Base-by-base conservation (phyloP, 1,140 invertebrate species). In the Meloidogyne exigua region DNA sequence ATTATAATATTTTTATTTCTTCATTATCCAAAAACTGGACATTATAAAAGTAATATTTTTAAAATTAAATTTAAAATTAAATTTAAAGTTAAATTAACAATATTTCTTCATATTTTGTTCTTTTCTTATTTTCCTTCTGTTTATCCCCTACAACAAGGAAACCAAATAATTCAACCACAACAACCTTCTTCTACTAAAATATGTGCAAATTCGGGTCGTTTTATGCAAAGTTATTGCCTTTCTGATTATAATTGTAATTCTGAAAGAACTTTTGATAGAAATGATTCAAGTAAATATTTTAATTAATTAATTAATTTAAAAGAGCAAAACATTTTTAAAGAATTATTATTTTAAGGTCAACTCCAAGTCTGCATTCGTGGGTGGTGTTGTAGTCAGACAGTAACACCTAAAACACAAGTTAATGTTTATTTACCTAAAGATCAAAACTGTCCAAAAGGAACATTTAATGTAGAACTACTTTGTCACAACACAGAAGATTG, bases 181-280 rank as follows among this genome's bases (percentile, higher is more conserved):
- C 49, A 57, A n/a, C 0, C 13, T 15, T 15, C 15, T 44, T 68
- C 66, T 18, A 36, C 66, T 9, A 42, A 32, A 36, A 42, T 68
- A 9, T 68, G 66, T 23, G 66, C 66, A 32, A 68, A 68, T 68
- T 42, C 39, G n/a, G 66, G 66, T 10, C 66, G 66, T 42, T 68
- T 68, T 42, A 36, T 68, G 66, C 66, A 68, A 32, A 36, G 18
- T n/a, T 68, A 68, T 68, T 68, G 66, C 10, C 5, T 68, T 32
- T 32, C 66, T 36, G 66, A 68, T 68, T 68, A 68, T 42, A 68
- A 68, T 68, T 68, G 66, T 68, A 68, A 68, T 68, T 32, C 28
- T 42, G 21, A 21, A 25, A 68, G 39, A 18, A 13, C 21, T 21
- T 13, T 36, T 32, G 49, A 57, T 57, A 7, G 0, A n/a, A 57